phyloP scores from a whole-genome alignment of 2,888 invertebrate genomes.

The Auanema freiburgensis region DNA sequence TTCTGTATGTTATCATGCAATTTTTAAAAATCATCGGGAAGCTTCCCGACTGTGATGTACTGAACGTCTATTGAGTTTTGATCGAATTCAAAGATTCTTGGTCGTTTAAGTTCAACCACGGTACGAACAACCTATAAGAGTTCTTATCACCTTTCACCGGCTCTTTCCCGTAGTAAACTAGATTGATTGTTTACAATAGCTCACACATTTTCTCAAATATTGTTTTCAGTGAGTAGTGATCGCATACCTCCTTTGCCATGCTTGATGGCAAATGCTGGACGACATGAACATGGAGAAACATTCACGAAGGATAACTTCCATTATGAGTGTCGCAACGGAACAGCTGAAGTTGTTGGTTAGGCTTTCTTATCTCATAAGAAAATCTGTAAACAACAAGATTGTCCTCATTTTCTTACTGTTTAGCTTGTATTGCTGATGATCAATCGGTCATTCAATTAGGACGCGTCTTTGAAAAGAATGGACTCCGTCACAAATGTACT shows the following conservation, averaged over 20 bases:
- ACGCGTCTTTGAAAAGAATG: conserved; percentile 52
- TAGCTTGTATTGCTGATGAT: conserved; percentile 61
- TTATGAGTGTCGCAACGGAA: conserved; percentile 61
- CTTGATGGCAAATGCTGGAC: conserved; percentile 53
- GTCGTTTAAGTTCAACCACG: too few species aligned
- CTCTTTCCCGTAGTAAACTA: too few species aligned
- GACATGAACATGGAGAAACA: conserved; percentile 60
- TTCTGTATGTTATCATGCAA: background rate
- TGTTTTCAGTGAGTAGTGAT: conserved; percentile 42
- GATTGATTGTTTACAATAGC: too few species aligned
- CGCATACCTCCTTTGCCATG: conserved; percentile 57
- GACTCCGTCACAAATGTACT: conserved; percentile 56
- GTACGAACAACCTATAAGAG: too few species aligned
- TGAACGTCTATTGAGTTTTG: too few species aligned
- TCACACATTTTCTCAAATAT: too few species aligned
- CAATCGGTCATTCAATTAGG: conserved; percentile 60
- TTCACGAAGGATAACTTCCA: conserved; percentile 63
- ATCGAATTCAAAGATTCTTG: too few species aligned
- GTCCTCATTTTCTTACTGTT: conserved; percentile 10
- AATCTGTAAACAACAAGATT: conserved; percentile 1
- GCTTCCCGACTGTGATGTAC: too few species aligned
- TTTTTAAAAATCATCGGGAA: too few species aligned
- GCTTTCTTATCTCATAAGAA: background rate
- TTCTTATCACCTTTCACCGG: too few species aligned
- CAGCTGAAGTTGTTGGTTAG: conserved; percentile 62